phyloP scores from a whole-genome alignment of 2,113 vertebrate species.

The Paramisgurnus dabryanus region DNA sequence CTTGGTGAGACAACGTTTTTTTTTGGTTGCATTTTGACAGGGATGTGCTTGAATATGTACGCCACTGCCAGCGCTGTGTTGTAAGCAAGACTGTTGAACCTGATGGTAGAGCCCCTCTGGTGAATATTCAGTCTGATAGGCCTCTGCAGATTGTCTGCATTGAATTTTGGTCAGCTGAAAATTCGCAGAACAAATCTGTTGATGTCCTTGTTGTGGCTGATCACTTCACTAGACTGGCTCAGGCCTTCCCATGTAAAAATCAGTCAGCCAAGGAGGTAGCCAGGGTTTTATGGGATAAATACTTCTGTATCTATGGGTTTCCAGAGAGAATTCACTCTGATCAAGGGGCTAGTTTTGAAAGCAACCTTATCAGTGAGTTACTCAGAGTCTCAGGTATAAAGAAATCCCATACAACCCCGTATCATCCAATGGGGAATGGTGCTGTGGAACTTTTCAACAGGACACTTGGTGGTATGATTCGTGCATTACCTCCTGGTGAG shows the following conservation, averaged over 20 bases:
- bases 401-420: conserved; percentile 16
- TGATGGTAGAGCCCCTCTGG: conserved; percentile 22
- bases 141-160: conserved; percentile 37
- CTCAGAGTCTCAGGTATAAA: conserved; percentile 24
- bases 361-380: conserved; percentile 12
- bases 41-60: conserved; percentile 40
- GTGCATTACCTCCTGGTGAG: conserved; percentile 16
- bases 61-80: conserved; percentile 18
- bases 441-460: conserved; percentile 17
- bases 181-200: conserved; percentile 3
- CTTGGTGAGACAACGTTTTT: conserved; percentile 26
- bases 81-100: conserved; percentile 43
- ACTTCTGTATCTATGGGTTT: conserved; percentile 23
- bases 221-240: conserved; percentile 37
- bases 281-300: conserved; percentile 21
- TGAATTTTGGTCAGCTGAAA: no score
- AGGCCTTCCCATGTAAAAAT: conserved; percentile 23
- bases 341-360: conserved; percentile 1
- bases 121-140: conserved; percentile 25
- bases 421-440: neutral
- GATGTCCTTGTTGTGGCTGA: conserved; percentile 37
- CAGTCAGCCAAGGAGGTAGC: conserved; percentile 34
- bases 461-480: conserved; percentile 29
- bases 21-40: conserved; percentile 42
- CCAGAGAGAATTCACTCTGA: conserved; percentile 18